Percentiles rank a stretch among this genome's conserved stretches.
Evolutionary conservation across 1,140 invertebrate genomes (phyloP).

Genomic region (Bemisia tabaci): DNA sequence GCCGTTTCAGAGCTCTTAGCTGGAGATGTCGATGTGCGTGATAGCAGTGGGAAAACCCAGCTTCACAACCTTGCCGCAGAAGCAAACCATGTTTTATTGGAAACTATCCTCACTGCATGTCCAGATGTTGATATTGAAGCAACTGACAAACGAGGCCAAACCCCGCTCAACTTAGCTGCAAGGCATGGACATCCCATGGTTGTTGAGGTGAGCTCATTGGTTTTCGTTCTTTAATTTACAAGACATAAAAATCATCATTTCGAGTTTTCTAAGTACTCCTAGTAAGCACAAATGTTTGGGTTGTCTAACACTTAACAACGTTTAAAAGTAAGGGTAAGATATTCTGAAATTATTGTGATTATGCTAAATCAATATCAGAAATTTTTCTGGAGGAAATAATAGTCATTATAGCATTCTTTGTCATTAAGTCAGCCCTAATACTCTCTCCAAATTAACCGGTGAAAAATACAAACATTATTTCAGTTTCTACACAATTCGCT

Average conservation of each 20-base stretch:
- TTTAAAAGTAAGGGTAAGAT: neutral
- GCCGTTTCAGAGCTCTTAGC: neutral
- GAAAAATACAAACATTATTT: too few species aligned
- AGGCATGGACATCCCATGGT: constrained; percentile 62
- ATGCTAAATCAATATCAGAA: too few species aligned
- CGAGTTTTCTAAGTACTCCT: too few species aligned
- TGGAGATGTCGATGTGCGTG: constrained; percentile 8
- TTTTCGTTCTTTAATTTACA: constrained; percentile 21
- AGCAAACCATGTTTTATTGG: constrained; percentile 48
- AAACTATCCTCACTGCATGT: constrained; percentile 44
- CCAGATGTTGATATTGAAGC: constrained; percentile 42
- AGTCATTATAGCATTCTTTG: too few species aligned
- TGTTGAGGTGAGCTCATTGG: constrained; percentile 45
- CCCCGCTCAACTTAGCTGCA: constrained; percentile 67
- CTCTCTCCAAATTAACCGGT: too few species aligned
- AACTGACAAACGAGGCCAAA: constrained; percentile 61
- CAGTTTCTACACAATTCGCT: too few species aligned
- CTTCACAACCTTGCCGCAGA: constrained; percentile 62
- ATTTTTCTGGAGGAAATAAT: too few species aligned
- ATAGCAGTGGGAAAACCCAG: constrained; percentile 23
- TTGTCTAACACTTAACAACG: neutral
- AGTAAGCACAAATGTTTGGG: too few species aligned
- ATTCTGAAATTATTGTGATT: neutral
- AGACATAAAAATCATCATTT: too few species aligned
- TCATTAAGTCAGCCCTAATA: too few species aligned